Evolutionary conservation across 2,888 invertebrate species (phyloP).

Genomic region (Aphidoletes aphidimyza): DNA sequence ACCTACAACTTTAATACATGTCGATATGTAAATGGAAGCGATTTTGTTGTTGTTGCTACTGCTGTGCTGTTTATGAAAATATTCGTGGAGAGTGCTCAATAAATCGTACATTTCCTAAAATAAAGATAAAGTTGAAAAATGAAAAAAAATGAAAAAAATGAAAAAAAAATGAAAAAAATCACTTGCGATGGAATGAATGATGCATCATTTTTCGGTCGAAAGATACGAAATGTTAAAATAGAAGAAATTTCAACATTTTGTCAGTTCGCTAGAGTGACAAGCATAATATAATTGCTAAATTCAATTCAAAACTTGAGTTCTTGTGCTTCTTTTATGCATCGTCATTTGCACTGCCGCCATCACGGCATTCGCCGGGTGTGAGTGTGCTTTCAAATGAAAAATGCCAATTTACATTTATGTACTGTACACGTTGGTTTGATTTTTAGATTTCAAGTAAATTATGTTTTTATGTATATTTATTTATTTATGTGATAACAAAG

Average conservation of each 20-base stretch:
- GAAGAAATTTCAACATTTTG: neutral
- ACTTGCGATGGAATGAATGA: constrained; percentile 25
- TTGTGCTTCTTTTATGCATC: neutral
- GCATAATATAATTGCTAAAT: constrained; percentile 36
- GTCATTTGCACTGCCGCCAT: neutral
- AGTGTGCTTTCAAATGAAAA: neutral
- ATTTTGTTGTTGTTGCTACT: too few species aligned
- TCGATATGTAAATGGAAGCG: too few species aligned
- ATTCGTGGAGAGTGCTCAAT: too few species aligned
- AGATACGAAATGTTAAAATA: neutral
- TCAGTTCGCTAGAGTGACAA: constrained; percentile 6
- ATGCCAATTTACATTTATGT: constrained; percentile 7
- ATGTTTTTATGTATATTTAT: constrained; percentile 9
- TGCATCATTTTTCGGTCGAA: neutral
- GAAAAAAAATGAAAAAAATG: neutral
- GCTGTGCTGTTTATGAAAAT: too few species aligned
- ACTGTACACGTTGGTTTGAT: neutral
- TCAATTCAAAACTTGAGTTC: neutral
- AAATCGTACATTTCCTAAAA: too few species aligned
- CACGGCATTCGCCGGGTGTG: neutral
- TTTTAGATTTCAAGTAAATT: neutral
- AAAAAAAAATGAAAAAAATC: neutral
- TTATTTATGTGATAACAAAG: constrained; percentile 2
- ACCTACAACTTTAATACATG: too few species aligned
- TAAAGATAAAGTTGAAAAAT: neutral